phyloP scores from a whole-genome alignment of 2,888 invertebrate species.

The Napeogenes sylphis region DNA sequence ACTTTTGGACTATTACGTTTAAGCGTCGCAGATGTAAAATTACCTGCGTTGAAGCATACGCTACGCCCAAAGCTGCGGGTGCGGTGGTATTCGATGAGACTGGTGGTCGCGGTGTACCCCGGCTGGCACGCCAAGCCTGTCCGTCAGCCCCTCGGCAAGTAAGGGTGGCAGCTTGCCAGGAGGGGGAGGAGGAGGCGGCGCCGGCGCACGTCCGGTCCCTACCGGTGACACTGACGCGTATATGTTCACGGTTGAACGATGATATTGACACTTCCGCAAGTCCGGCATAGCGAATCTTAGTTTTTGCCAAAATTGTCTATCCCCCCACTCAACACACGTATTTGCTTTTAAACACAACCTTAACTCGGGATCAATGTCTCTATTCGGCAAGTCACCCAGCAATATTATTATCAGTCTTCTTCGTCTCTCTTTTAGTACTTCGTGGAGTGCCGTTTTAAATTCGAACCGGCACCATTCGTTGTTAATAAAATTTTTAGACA shows the following conservation, averaged over 20 bases:
- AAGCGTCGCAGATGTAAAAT: constrained; percentile 70
- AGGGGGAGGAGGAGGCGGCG: constrained; percentile 80
- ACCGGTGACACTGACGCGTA: constrained; percentile 81
- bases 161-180: constrained; percentile 81
- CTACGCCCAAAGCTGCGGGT: constrained; percentile 89
- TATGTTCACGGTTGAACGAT: constrained; percentile 83
- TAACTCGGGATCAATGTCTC: constrained; percentile 93
- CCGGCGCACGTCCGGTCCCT: constrained; percentile 76
- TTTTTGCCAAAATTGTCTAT: constrained; percentile 98
- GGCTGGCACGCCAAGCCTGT: constrained; percentile 49
- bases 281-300: constrained; percentile 94
- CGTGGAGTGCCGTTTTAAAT: constrained; percentile 94
- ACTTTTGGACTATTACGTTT: constrained; percentile 77
- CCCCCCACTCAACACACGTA: constrained; percentile 95
- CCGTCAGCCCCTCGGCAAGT: constrained; percentile 67
- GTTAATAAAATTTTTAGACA: constrained; percentile 95
- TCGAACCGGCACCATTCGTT: constrained; percentile 97
- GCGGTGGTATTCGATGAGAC: constrained; percentile 78
- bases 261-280: constrained; percentile 81
- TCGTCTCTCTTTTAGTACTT: constrained; percentile 90
- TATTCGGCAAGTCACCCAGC: constrained; percentile 91
- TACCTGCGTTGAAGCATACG: constrained; percentile 83
- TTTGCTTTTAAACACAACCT: constrained; percentile 93
- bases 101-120: constrained; percentile 66
- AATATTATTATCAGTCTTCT: constrained; percentile 93